A percentile compares a stretch with the other conserved stretches of the same genome.
These are phyloP conservation scores for human DNA, from an alignment of 2,113 vertebrate species.

Conservation along the genomic window DNA sequence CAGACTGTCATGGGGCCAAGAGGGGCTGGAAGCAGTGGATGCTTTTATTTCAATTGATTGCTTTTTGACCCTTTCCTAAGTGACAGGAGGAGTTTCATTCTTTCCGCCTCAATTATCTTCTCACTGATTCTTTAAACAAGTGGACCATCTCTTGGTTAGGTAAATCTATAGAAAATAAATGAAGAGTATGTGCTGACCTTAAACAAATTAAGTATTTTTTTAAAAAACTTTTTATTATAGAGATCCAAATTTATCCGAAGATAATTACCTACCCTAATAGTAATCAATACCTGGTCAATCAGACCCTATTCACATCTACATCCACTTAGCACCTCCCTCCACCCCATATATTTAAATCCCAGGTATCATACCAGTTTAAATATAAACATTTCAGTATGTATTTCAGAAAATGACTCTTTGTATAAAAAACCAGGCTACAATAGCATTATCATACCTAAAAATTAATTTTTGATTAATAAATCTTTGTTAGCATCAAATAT, in stretches of 20 bases:
- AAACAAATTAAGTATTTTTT: neutral
- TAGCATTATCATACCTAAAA: neutral
- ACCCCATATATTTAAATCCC: neutral
- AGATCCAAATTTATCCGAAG: neutral
- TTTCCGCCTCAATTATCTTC: neutral
- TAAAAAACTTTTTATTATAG: neutral
- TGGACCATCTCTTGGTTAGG: neutral
- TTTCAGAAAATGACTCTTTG: neutral
- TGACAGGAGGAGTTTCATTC: neutral
- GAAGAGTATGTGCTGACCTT: neutral
- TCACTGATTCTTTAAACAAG: neutral
- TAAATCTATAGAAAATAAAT: slow-evolving; percentile 31
- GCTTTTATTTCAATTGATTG: neutral
- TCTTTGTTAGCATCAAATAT: neutral
- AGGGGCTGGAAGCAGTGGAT: neutral
- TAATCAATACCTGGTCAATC: neutral
- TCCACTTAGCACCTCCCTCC: neutral
- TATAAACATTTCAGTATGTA: neutral
- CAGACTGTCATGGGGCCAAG: neutral
- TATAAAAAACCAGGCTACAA: neutral
- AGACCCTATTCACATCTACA: neutral
- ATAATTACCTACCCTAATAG: neutral
- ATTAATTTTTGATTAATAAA: neutral
- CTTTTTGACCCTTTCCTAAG: neutral
- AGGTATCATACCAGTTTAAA: neutral